Evolutionary conservation across 1,140 invertebrate species (phyloP).

Genomic region (Tetramorium simillimum): DNA sequence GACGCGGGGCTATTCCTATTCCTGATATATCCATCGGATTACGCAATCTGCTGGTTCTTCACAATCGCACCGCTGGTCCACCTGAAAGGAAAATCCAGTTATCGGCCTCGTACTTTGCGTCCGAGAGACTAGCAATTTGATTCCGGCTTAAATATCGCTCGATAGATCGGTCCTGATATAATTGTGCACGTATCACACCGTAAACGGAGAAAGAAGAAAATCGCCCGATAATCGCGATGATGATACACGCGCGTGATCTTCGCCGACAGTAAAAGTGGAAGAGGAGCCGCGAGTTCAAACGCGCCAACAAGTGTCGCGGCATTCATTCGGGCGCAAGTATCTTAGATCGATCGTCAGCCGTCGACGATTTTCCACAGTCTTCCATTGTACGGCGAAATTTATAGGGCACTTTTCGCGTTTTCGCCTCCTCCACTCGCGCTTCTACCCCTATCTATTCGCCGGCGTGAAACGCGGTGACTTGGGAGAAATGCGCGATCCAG

Average conservation of each 20-base stretch:
- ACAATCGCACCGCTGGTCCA: slow-evolving; percentile 8
- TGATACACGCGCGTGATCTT: background rate
- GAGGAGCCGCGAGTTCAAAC: background rate
- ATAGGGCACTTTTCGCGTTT: slow-evolving; percentile 62
- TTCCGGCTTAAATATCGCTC: slow-evolving; percentile 30
- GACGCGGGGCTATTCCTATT: background rate
- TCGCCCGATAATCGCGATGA: background rate
- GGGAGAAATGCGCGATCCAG: slow-evolving; percentile 46
- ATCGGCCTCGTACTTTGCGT: slow-evolving; percentile 62
- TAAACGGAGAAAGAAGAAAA: background rate
- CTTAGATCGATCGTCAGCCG: slow-evolving; percentile 4
- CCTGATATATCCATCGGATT: slow-evolving; percentile 45
- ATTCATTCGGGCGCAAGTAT: slow-evolving; percentile 15
- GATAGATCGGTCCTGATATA: background rate
- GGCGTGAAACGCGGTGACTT: slow-evolving; percentile 39
- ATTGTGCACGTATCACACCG: background rate
- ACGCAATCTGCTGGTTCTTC: slow-evolving; percentile 38
- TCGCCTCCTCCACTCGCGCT: background rate
- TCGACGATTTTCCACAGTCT: slow-evolving; percentile 36
- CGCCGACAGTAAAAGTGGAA: background rate
- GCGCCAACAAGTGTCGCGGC: slow-evolving; percentile 47
- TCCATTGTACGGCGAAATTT: slow-evolving; percentile 46
- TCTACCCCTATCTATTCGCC: slow-evolving; percentile 54
- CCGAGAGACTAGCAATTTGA: slow-evolving; percentile 60
- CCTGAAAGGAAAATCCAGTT: slow-evolving; percentile 61